Evolutionary conservation across 2,888 invertebrate genomes (phyloP), one percentile per base, ranked within the genome.

Genomic region (Thymelicus sylvestris): DNA sequence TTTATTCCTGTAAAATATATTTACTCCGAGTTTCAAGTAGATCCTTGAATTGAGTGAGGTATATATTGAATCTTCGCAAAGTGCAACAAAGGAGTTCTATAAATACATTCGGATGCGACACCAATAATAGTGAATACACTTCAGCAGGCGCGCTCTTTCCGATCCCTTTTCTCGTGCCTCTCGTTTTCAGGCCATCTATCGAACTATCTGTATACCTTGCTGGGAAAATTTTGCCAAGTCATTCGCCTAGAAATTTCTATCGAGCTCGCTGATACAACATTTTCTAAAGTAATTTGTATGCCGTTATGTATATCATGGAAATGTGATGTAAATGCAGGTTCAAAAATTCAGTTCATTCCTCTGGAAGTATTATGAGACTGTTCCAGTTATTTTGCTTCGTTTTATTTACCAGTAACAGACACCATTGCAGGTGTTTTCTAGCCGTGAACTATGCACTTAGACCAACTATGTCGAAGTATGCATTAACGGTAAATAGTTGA

Each of bases 51-150:
- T 55, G 65, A 65, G 52, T 65, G 52, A 65, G 38, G 39, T 60
- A 39, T 66, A 67, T 70, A 61, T 55, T 74, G 67, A 72, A 74
- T 73, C 71, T 71, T 74, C 67, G 68, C 72, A 72, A 74, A 74
- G 67, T 75, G 77, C 76, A 76, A 78, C 74, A 76, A 73, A 79
- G 75, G 74, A 74, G 77, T 73, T 73, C 73, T 76, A 75, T 71
- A 74, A 75, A 73, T 75, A 66, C 78, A 83, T 79, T 78, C 80
- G 85, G 81, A 86, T 83, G 81, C 82, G 83, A 85, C 83, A 87
- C 86, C 87, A 85, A 87, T 86, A 85, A 87, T 86, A 84, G 83
- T 80, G 80, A 82, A 83, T 85, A 85, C 87, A 86, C 84, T 89
- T 81, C 84, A 79, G 79, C 79, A 76, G 78, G 78, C 80, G 81